Conservation (phyloP, 1,140 invertebrate species). For the Macrobrachium nipponense region DNA sequence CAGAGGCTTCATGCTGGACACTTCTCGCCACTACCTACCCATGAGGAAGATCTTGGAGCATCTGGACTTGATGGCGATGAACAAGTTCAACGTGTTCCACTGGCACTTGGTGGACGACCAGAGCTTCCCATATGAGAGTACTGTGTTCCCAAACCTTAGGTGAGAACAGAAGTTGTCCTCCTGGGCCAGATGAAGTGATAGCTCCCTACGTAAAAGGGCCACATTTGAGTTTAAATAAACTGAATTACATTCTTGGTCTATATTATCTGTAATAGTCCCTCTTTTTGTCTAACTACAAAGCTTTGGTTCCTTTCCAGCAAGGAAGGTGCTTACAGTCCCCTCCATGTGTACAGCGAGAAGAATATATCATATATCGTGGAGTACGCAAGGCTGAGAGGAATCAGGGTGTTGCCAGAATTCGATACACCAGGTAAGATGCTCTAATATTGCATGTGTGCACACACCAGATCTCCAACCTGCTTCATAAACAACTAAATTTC, state of each 20-base stretch:
- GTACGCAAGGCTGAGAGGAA: conserved; percentile 84
- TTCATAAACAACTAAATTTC: no score
- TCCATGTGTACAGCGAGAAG: conserved; percentile 77
- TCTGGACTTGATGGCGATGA: conserved; percentile 85
- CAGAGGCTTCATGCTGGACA: conserved; percentile 85
- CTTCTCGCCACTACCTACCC: conserved; percentile 83
- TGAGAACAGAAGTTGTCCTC: conserved; percentile 64
- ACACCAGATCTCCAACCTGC: no score
- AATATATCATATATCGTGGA: conserved; percentile 80
- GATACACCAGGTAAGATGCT: conserved; percentile 83
- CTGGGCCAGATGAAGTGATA: no score
- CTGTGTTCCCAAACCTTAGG: conserved; percentile 80
- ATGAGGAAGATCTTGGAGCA: conserved; percentile 75
- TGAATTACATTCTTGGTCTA: no score
- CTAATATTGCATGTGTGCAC: no score
- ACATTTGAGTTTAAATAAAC: no score
- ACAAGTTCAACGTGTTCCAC: conserved; percentile 93
- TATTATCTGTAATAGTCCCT: background rate
- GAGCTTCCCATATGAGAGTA: conserved; percentile 88
- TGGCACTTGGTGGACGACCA: conserved; percentile 96
- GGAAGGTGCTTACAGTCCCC: conserved; percentile 79
- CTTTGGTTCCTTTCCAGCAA: conserved; percentile 68
- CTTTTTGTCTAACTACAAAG: background rate
- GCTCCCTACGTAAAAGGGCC: no score
- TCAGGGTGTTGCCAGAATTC: conserved; percentile 90